Percentiles rank a stretch among this genome's conserved stretches.
Conservation (phyloP, 2,113 vertebrate genomes). For the Chionis minor region DNA sequence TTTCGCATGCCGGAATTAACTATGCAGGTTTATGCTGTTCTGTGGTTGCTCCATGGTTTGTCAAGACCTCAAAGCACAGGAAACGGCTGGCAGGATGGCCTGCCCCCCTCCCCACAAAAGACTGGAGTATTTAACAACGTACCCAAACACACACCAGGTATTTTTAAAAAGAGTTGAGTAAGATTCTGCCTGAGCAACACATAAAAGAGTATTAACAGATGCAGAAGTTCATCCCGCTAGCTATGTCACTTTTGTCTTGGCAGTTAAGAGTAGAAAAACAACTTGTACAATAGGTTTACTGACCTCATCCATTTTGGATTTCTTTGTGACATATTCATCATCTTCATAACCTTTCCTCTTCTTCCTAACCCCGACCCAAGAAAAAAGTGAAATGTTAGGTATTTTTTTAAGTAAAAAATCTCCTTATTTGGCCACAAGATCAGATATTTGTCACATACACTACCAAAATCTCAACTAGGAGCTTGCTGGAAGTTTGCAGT, state of each 20-base stretch:
- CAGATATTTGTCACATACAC: background rate
- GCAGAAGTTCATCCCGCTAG: background rate
- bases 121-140: background rate
- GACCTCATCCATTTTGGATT: constrained; percentile 84
- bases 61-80: background rate
- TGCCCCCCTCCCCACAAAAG: background rate
- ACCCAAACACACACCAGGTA: background rate
- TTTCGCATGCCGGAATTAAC: background rate
- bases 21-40: background rate
- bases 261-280: background rate
- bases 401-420: background rate
- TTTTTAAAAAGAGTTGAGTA: background rate
- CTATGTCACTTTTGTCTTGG: background rate
- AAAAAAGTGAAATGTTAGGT: background rate
- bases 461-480: background rate
- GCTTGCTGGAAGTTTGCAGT: background rate
- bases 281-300: background rate
- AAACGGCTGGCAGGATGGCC: background rate
- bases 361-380: constrained; percentile 76
- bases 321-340: constrained; percentile 85
- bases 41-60: background rate
- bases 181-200: background rate
- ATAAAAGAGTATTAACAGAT: background rate
- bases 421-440: background rate
- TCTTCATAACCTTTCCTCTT: constrained; percentile 93